Evolutionary conservation across 2,797 vertebrate species (phyloP), one percentile per base, ranked within the genome.

Genomic region (Sebastes itinus): DNA sequence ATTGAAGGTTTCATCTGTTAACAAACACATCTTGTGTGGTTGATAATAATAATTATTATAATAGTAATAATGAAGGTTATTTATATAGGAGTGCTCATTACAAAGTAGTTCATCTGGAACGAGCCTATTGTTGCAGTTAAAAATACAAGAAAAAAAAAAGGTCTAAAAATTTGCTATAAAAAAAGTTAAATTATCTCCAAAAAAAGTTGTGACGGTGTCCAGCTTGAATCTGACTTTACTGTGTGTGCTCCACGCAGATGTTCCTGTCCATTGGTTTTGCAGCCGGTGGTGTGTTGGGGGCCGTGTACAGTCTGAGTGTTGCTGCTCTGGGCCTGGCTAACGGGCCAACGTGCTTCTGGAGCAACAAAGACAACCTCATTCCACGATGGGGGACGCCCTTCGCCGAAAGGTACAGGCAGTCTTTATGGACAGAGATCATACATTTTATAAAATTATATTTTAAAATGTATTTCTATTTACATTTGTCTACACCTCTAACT

Each of bases 191-290:
- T 46, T 18, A 42, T 46, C 14, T 46, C 1, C 14, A 46, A 16
- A 46, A 46, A 18, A 46, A 3, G 38, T 46, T 46, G 38, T 46
- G 38, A 46, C 0, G 6, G 14, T 46, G 54, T 58, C 54, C n/a
- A 4, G n/a, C 4, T 35, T 23, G 28, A 33, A 33, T 25, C 22
- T 69, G 11, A 69, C 8, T 16, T 33, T 16, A 33, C n/a, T 65
- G 23, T 81, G 28, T 77, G 16, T 60, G 52, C 7, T 70, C 33
- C 35, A 30, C 58, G 16, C 78, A 97, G 96, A 96, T 97, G 96
- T 96, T 95, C 85, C 91, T 97, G 79, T 97, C 96, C 30, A 95
- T 96, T 56, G 87, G 92, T 3, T 95, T 95, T 38, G 94, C 95
- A 4, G 93, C 80, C 0, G 9, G 77, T 6, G 96, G 96, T 7